Evolutionary conservation across 1,140 invertebrate species (phyloP).

Genomic region (Drosophila nigrodunni): DNA sequence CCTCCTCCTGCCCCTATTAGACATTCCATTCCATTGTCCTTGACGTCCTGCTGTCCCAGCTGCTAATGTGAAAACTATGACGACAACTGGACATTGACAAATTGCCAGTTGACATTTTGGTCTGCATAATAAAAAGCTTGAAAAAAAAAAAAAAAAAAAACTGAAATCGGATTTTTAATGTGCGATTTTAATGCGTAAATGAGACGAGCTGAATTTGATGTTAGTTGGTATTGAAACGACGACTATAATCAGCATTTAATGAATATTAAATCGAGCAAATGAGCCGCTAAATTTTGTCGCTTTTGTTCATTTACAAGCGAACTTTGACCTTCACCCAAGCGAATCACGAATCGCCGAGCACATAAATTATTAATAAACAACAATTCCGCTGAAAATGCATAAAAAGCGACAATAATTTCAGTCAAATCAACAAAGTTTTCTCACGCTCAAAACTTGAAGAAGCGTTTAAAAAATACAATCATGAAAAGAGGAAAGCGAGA

Average conservation of each 20-base stretch:
- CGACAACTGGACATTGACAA: slow-evolving; percentile 52
- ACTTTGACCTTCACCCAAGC: neutral
- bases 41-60: slow-evolving; percentile 5
- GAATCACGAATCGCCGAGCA: neutral
- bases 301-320: neutral
- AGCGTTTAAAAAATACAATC: neutral
- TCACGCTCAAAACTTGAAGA: neutral
- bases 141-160: slow-evolving; percentile 25
- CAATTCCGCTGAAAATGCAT: neutral
- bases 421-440: neutral
- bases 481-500: too few species aligned
- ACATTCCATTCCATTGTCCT: slow-evolving; percentile 13
- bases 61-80: slow-evolving; percentile 55
- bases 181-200: slow-evolving; percentile 7
- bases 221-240: neutral
- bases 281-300: slow-evolving; percentile 3
- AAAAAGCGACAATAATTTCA: neutral
- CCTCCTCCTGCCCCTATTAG: neutral
- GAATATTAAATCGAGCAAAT: slow-evolving; percentile 17
- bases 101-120: slow-evolving; percentile 51
- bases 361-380: slow-evolving; percentile 3
- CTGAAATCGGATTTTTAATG: slow-evolving; percentile 28
- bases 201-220: neutral
- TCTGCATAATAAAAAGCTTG: slow-evolving; percentile 47
- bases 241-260: slow-evolving; percentile 28